Evolutionary conservation across 1,140 invertebrate genomes (phyloP), one percentile per base, ranked within the genome.

Genomic region (Eumeta japonica): DNA sequence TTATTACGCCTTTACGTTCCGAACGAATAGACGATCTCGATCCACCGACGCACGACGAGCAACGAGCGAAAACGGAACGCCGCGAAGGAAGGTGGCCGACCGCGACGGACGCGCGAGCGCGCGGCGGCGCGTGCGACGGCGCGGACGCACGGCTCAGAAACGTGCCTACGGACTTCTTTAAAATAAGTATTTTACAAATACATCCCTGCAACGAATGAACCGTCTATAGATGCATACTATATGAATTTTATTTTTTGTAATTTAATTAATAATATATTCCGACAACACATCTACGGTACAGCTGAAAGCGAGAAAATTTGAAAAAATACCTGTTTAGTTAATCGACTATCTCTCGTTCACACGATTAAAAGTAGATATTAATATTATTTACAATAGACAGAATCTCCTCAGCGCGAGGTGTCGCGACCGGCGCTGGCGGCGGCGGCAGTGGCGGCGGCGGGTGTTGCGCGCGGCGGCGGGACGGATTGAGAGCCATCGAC

Each of bases 201-300:
- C 64, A 59, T 73, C 62, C 62, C 66, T 68, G 68, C 66, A 60
- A 62, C 62, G 48, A 9, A 33, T 16, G 57, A 67, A 67, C 62
- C 49, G 51, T 62, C 65, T 71, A n/a, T n/a, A 71, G 55, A 68
- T 68, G 66, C 56, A 53, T 52, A 12, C 59, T 66, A 55, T 64
- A 71, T 64, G 62, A 71, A 61, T 64, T 65, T 62, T 68, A 60
- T 62, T 65, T 62, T 66, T 62, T 68, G 56, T 58, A 66, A 57
- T 68, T 67, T 73, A 60, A 64, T 63, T 41, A 50, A 62, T 73
- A 64, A 62, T 62, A 24, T 64, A 66, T 56, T 61, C 48, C 70
- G 68, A 73, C 64, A 73, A 73, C 66, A 73, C 65, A 71, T 67
- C 68, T 73, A 73, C 68, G 58, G 62, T 73, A 73, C 66, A 73